Evolutionary conservation across 1,140 invertebrate species (phyloP), one percentile per base, ranked within the genome.

Genomic region (Drosophila tristis): DNA sequence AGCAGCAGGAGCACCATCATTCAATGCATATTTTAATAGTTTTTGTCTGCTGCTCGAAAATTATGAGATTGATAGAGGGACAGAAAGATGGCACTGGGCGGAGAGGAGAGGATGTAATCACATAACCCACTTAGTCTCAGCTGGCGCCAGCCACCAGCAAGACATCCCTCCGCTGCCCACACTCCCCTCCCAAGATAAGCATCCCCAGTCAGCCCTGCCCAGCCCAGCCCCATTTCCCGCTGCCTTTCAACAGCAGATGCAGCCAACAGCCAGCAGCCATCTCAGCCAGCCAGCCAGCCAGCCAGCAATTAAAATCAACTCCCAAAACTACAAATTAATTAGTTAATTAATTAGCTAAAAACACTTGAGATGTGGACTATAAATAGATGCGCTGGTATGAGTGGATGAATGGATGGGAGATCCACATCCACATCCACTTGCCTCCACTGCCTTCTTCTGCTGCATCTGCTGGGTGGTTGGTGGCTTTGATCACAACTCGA

Each of bases 271-370:
- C 43, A 15, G 44, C 26, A 15, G 35, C 25, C 25, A 6, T 1
- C 16, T 16, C 16, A 0, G 16, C 16, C 26, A 29, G 29, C 1
- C 53, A 39, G 43, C 57, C 16, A 16, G 16, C 16, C 20, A 26
- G 57, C 51, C 51, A 35, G 60, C 84, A 82, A 87, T 89, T 87
- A 89, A 87, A 87, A 76, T 79, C 75, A 87, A 82, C 71, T 82
- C 70, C 74, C 75, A 55, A 89, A 87, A 89, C 84, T 87, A 87
- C 84, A 87, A 87, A 87, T 87, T 89, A 87, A 87, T 87, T 89
- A 87, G 84, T 87, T 89, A 87, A 87, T 87, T 87, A 87, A 87
- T 87, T 87, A 89, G 79, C 62, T 74, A 51, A 77, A 84, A 87
- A 74, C 84, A 89, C 84, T 87, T 80, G 84, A 89, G 79, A 64